Base-by-base conservation (phyloP, 2,113 vertebrate genomes). In the Cynocephalus volans region DNA sequence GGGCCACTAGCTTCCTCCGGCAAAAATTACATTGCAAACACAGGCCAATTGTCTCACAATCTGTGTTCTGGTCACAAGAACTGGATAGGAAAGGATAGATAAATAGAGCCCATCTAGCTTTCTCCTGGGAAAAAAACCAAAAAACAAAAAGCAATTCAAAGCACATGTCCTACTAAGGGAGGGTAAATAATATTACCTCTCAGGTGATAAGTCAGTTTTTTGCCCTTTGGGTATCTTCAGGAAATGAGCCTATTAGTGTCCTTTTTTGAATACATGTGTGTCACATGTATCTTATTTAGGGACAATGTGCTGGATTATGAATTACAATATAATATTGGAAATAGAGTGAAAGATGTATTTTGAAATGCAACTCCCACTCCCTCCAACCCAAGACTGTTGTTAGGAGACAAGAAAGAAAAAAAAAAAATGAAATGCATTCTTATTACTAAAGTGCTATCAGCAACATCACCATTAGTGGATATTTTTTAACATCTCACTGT, bases 11-110 rank as follows among this genome's bases (percentile, higher is more conserved):
- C 72, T 70, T 88, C 48, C 9, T 64, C 73, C 17, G 75, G 28
- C 41, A 95, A 72, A 88, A 62, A 56, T 77, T 41, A 90, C 48
- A 79, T n/a, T 80, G 48, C 67, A 87, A 77, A 95, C 48, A n/a
- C 36, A 93, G 85, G 62, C 31, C 91, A 60, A 60, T 3, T 90
- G 83, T 95, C 85, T 95, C 87, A 88, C 90, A 75, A 85, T 80
- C 58, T 91, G 58, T 73, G 64, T 33, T 92, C 52, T 45, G 52
- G 65, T 93, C 77, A 81, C 81, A 76, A 80, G 56, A 70, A 86
- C 8, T 70, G 50, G 12, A 17, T 18, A 15, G 33, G 13, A 77
- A 91, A 82, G 48, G 50, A 89, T 26, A 76, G 93, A 79, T 75
- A 48, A 88, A 90, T 65, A 88, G 6, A 85, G 65, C 3, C 41